These are phyloP conservation scores for Celastrina argiolus DNA, from an alignment of 2,888 invertebrate species.

Conservation along the genomic window DNA sequence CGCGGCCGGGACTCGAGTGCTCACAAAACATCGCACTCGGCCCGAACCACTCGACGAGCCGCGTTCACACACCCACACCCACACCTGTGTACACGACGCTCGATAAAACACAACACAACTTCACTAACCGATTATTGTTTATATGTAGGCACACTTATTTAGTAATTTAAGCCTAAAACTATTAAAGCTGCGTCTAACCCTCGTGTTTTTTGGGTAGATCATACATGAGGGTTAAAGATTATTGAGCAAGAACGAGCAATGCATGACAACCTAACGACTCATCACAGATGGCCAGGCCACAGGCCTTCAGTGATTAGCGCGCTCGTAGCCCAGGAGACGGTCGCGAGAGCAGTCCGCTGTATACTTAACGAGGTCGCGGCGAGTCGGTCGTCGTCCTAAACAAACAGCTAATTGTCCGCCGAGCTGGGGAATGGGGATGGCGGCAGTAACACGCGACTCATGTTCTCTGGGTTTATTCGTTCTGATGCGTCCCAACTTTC, in stretches of 20 bases:
- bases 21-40: conserved; percentile 22
- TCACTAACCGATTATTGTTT: background rate
- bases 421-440: background rate
- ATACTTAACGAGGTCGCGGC: background rate
- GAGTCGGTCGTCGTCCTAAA: conserved; percentile 26
- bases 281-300: background rate
- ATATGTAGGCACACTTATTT: too few relatives aligned
- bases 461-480: background rate
- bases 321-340: background rate
- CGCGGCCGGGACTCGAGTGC: conserved; percentile 24
- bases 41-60: background rate
- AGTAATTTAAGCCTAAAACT: too few relatives aligned
- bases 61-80: conserved; percentile 1
- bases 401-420: conserved; percentile 31
- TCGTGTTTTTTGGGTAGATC: too few relatives aligned
- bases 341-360: background rate
- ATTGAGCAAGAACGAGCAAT: background rate
- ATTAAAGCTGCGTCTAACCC: too few relatives aligned
- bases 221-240: too few relatives aligned
- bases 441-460: background rate
- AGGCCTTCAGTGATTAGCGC: background rate
- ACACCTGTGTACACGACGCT: background rate
- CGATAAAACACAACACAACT: background rate
- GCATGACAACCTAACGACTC: too few relatives aligned
- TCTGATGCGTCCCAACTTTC: too few relatives aligned